Evolutionary conservation across 2,797 vertebrate species (phyloP).

Genomic region (Xiphophorus birchmanni): DNA sequence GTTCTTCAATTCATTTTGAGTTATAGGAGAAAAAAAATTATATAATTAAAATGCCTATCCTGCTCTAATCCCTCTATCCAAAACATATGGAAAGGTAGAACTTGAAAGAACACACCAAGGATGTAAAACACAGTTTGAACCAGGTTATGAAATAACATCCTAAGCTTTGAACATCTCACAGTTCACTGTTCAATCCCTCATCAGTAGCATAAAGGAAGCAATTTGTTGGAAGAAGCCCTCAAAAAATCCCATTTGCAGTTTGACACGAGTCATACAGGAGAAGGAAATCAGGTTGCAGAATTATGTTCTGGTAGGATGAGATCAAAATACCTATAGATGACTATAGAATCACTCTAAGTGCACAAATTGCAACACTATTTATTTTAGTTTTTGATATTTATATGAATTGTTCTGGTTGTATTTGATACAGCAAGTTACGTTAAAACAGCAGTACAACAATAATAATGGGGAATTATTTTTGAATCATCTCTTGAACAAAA

Average conservation of each 20-base stretch:
- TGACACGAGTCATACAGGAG: not conserved
- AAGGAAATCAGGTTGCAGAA: not conserved
- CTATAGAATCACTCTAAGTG: not conserved
- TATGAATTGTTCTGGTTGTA: no score
- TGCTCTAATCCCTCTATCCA: not conserved
- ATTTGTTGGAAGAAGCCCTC: not conserved
- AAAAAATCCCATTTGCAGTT: not conserved
- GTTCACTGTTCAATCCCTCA: not conserved
- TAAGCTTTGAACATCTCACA: not conserved
- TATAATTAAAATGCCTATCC: not conserved
- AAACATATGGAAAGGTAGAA: not conserved
- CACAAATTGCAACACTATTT: not conserved
- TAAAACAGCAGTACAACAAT: no score
- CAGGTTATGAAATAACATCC: not conserved
- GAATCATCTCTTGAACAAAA: no score
- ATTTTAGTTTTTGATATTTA: no score
- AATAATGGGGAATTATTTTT: no score
- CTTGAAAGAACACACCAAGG: not conserved
- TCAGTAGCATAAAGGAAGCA: not conserved
- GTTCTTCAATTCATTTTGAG: not conserved
- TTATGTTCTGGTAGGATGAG: not conserved
- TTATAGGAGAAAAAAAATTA: not conserved
- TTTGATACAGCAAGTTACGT: no score
- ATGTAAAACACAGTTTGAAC: not conserved
- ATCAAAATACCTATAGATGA: not conserved